Conservation (phyloP, 2,797 vertebrate species). For the Cyprinodon diabolis region DNA sequence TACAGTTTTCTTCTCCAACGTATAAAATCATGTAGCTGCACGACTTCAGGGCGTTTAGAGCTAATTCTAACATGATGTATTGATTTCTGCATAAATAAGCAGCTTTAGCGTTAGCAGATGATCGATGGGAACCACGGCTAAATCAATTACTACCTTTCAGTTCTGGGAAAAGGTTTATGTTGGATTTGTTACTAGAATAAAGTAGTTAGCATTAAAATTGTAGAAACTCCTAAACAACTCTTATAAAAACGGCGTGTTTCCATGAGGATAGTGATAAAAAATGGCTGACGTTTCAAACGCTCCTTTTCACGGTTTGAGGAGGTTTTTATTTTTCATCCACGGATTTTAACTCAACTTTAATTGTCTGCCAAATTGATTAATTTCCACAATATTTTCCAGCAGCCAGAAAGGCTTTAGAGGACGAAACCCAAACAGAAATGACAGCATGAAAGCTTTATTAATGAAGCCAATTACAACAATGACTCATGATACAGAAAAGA, state of each 20-base stretch:
- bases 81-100: not conserved
- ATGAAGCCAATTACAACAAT: not conserved
- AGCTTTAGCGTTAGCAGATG: not conserved
- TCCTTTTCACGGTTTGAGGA: not conserved
- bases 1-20: not conserved
- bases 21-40: not conserved
- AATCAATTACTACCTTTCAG: not conserved
- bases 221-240: not conserved
- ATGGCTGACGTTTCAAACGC: not conserved
- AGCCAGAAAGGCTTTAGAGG: conserved; percentile 23
- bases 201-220: not conserved
- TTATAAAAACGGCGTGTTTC: not conserved
- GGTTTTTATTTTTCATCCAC: not conserved
- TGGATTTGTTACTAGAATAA: not conserved
- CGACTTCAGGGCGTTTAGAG: not conserved
- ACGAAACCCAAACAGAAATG: conserved; percentile 4
- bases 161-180: not conserved
- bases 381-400: conserved; percentile 7
- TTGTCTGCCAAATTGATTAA: not conserved
- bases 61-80: not conserved
- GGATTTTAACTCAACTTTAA: not conserved
- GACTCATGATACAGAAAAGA: not conserved
- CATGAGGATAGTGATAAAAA: not conserved
- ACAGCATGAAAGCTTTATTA: not conserved
- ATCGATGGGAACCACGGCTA: not conserved